phyloP scores from a whole-genome alignment of 2,888 invertebrate genomes.

The Mesoligia furuncula region DNA sequence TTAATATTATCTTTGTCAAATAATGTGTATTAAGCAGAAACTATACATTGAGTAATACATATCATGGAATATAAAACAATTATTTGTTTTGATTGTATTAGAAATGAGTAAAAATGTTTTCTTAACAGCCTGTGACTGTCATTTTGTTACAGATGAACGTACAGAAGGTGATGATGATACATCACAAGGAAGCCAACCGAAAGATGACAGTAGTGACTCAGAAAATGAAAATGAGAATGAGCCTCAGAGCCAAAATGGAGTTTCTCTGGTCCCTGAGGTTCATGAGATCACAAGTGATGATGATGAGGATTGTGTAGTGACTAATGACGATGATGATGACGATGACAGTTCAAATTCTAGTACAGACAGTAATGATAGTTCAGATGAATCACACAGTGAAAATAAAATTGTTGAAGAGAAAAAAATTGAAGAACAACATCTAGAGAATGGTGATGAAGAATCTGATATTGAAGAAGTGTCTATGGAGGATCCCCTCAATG shows the following conservation, averaged over 20 bases:
- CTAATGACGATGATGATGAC: conserved; percentile 70
- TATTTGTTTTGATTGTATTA: conserved; percentile 40
- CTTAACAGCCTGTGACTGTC: conserved; percentile 35
- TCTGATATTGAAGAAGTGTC: conserved; percentile 89
- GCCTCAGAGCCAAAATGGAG: conserved; percentile 85
- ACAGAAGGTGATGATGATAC: conserved; percentile 89
- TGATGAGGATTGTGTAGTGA: conserved; percentile 90
- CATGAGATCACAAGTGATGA: conserved; percentile 90
- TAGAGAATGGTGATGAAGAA: conserved; percentile 87
- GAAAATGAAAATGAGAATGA: conserved; percentile 82
- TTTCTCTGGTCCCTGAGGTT: conserved; percentile 85
- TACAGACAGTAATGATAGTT: conserved; percentile 89
- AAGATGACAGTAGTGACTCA: conserved; percentile 87
- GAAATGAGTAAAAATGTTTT: conserved; percentile 11
- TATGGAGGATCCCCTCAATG: conserved; percentile 92
- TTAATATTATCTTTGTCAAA: conserved; percentile 38
- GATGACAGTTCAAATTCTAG: conserved; percentile 48
- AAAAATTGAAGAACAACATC: conserved; percentile 87
- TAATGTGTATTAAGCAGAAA: conserved; percentile 45
- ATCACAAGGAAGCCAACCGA: conserved; percentile 87
- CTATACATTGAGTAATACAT: conserved; percentile 40
- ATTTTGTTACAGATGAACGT: conserved; percentile 83
- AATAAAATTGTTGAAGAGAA: conserved; percentile 88
- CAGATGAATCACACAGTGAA: conserved; percentile 89
- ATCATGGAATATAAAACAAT: conserved; percentile 18